A percentile compares a stretch with the other conserved stretches of the same genome.
phyloP scores from a whole-genome alignment of 2,797 vertebrate species.

The Echeneis naucrates region DNA sequence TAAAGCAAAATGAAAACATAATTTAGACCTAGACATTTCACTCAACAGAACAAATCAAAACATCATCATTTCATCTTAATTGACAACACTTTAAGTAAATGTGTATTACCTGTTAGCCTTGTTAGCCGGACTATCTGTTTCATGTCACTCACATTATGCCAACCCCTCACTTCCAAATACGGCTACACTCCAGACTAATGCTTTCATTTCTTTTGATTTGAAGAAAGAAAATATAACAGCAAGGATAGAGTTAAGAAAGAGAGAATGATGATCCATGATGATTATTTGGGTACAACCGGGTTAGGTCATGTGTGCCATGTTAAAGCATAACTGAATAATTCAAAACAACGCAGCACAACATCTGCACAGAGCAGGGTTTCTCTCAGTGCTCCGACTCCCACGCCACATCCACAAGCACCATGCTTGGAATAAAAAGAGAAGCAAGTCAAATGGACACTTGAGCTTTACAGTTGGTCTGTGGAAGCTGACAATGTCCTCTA shows the following conservation, averaged over 20 bases:
- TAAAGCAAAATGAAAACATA: background rate
- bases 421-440: slow-evolving; percentile 42
- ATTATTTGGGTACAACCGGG: slow-evolving; percentile 45
- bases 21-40: background rate
- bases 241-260: slow-evolving; percentile 6
- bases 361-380: slow-evolving; percentile 27
- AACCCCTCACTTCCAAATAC: background rate
- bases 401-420: slow-evolving; percentile 18
- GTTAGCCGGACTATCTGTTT: background rate
- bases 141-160: background rate
- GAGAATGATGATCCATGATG: slow-evolving; percentile 38
- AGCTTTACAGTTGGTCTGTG: slow-evolving; percentile 45
- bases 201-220: slow-evolving; percentile 14
- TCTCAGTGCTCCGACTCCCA: slow-evolving; percentile 44
- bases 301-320: slow-evolving; percentile 54
- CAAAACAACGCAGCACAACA: slow-evolving; percentile 58
- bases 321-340: slow-evolving; percentile 73
- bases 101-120: background rate
- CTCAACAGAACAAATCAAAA: background rate
- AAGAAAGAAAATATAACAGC: background rate
- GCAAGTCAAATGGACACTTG: slow-evolving; percentile 53
- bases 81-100: background rate
- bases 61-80: background rate
- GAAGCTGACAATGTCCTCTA: background rate
- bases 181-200: background rate